Evolutionary conservation across 2,797 vertebrate species (phyloP), one percentile per base, ranked within the genome.

Genomic region (Leptatherina wallacei): DNA sequence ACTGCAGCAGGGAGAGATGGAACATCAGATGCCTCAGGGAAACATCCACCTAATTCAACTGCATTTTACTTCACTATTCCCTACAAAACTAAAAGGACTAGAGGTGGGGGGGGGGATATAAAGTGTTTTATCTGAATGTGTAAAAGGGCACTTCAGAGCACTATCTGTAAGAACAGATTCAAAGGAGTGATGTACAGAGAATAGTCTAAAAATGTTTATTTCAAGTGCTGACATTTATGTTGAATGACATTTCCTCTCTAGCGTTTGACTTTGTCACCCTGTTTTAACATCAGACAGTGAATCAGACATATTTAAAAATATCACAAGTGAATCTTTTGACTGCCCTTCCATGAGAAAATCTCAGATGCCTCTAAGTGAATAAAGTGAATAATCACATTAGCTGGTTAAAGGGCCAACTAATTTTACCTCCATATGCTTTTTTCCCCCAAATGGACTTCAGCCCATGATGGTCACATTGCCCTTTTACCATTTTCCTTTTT

Each of bases 41-140:
- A 84, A 77, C 77, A 87, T 75, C 85, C 84, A 84, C 84, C 84
- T 89, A 89, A 91, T 87, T 91, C 88, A 91, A 90, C 85, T 88
- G 74, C 84, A 91, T 93, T 91, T 91, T 91, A 92, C 81, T 90
- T 90, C 65, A 65, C 85, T 88, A 65, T 83, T 84, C 83, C 80
- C 57, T 64, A 82, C 71, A 72, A 87, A 87, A 81, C 68, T 85
- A 88, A 88, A 89, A 83, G 73, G 63, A 69, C 29, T 49, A 42
- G 65, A 80, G 79, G 71, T 73, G 33, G 58, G 59, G 38, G 16
- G 65, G 62, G 64, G 60, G 75, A 76, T 80, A 58, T 66, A 32
- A 83, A 75, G 33, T 3, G 60, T 75, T 91, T 86, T 71, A 82
- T 61, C 64, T 67, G 44, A 92, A 87, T 80, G 65, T 82, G 61